A percentile compares a stretch with the other conserved stretches of the same genome.
Evolutionary conservation across 2,113 vertebrate species (phyloP).

Genomic region (Poicephalus meyeri): DNA sequence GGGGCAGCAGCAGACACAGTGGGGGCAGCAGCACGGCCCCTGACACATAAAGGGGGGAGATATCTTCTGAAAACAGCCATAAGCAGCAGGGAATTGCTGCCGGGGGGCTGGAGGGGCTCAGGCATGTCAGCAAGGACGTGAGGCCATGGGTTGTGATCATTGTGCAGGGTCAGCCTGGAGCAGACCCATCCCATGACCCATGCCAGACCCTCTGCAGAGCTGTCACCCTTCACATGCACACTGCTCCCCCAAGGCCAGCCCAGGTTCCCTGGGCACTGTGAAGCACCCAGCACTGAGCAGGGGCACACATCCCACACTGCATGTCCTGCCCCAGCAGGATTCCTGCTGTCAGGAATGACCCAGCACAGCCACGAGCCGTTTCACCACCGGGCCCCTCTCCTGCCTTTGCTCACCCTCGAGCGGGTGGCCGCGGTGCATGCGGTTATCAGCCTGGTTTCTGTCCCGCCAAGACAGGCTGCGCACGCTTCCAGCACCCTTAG

Average conservation of each 20-base stretch:
- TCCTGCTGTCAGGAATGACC: neutral
- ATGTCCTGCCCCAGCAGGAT: fast-evolving
- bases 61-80: fast-evolving
- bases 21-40: neutral
- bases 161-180: neutral
- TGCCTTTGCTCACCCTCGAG: neutral
- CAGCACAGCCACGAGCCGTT: neutral
- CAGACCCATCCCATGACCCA: neutral
- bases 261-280: fast-evolving
- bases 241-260: neutral
- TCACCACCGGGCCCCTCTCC: neutral
- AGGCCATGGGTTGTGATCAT: fast-evolving
- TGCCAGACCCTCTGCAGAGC: fast-evolving
- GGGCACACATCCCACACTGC: fast-evolving
- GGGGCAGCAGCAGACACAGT: neutral
- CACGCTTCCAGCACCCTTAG: neutral
- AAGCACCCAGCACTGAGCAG: neutral
- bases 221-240: fast-evolving
- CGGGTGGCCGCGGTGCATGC: neutral
- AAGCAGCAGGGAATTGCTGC: neutral
- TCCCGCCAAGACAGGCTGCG: neutral
- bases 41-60: fast-evolving
- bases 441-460: neutral
- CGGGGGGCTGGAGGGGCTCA: neutral
- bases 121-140: neutral